These are phyloP conservation scores for Spodoptera littoralis DNA, from an alignment of 2,888 invertebrate genomes.

Conservation along the genomic window DNA sequence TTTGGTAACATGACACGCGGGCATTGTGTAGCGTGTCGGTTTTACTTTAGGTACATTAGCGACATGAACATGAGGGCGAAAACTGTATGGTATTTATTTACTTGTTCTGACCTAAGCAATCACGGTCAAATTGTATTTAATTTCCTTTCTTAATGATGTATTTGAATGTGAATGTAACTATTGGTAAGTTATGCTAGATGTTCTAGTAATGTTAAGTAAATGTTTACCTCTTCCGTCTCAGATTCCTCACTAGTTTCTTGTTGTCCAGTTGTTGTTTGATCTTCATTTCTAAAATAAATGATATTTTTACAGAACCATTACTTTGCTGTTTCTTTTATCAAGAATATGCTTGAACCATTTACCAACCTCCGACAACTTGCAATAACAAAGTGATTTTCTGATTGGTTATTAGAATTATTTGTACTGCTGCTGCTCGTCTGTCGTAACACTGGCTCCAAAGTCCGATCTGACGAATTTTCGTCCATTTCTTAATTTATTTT, in stretches of 20 bases:
- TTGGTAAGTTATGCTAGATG: background rate
- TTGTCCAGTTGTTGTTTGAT: conserved; percentile 52
- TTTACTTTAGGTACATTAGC: background rate
- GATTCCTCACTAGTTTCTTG: conserved; percentile 74
- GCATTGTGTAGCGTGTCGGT: conserved; percentile 7
- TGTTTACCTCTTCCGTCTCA: conserved; percentile 72
- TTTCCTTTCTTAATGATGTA: no score
- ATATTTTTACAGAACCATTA: background rate
- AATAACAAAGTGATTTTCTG: conserved; percentile 69
- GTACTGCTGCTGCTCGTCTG: conserved; percentile 42
- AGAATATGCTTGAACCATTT: background rate
- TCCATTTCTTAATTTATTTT: conserved; percentile 47
- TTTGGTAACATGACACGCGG: conserved; percentile 10
- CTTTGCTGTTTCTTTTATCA: background rate
- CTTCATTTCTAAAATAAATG: conserved; percentile 59
- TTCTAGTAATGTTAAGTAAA: background rate
- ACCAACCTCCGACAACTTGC: conserved; percentile 74
- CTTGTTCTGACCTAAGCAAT: no score
- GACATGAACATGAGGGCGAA: background rate
- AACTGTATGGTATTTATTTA: no score
- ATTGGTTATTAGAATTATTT: conserved; percentile 48
- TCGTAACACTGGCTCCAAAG: conserved; percentile 47
- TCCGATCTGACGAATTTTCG: conserved; percentile 49
- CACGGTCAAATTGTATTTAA: no score
- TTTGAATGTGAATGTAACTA: no score